Percentiles rank a stretch among this genome's conserved stretches.
Evolutionary conservation across 2,113 vertebrate species (phyloP).

Genomic region (Oreochromis tanganicae): DNA sequence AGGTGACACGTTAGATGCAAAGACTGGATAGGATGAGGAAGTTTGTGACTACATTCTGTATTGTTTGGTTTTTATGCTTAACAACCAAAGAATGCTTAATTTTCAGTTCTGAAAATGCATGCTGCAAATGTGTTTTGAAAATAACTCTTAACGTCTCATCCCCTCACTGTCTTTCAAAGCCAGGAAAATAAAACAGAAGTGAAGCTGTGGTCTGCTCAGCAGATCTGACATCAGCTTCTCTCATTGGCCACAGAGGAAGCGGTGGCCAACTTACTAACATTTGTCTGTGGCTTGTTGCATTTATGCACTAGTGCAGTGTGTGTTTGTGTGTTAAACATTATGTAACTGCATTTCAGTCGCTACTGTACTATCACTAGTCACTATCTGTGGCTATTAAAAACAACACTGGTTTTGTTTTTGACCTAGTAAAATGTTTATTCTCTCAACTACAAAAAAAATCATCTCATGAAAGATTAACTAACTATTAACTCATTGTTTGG

Average conservation of each 20-base stretch:
- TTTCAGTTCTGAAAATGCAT: not conserved
- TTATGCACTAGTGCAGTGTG: not conserved
- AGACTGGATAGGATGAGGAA: not conserved
- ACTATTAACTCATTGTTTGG: not conserved
- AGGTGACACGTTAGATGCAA: not conserved
- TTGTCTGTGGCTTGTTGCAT: not conserved
- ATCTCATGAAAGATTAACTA: not conserved
- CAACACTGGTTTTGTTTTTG: not conserved
- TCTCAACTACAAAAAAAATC: not conserved
- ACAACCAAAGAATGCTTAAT: not conserved
- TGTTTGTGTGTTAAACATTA: not conserved
- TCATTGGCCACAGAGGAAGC: slow-evolving; percentile 1
- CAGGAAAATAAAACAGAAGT: not conserved
- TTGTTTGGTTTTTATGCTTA: not conserved
- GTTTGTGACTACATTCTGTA: not conserved
- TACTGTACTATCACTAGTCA: not conserved
- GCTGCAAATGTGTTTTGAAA: not conserved
- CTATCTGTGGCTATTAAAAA: not conserved
- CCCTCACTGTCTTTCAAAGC: not conserved
- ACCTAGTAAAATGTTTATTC: not conserved
- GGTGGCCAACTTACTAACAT: not conserved
- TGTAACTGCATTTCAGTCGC: not conserved
- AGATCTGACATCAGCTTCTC: not conserved
- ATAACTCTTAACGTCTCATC: not conserved
- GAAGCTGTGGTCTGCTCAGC: not conserved